Conservation (phyloP, 2,113 vertebrate species). For the Collichthys lucidus region DNA sequence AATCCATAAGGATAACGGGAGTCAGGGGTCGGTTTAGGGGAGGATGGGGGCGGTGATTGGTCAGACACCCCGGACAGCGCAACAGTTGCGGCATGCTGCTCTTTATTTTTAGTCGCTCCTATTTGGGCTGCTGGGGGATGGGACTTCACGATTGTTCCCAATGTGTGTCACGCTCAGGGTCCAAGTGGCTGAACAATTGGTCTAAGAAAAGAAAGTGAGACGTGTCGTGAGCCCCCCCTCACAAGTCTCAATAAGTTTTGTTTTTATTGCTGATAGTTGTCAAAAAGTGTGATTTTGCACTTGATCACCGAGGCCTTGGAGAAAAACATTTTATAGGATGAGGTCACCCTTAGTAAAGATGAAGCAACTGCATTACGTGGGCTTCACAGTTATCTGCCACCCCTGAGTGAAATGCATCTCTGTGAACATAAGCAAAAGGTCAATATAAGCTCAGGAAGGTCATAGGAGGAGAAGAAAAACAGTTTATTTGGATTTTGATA, state of each 20-base stretch:
- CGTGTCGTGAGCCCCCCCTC: not conserved
- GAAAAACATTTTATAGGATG: conserved; percentile 30
- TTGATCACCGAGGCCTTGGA: not conserved
- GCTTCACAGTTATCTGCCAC: conserved; percentile 63
- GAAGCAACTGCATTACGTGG: conserved; percentile 44
- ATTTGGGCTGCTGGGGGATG: conserved; percentile 69
- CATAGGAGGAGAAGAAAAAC: not conserved
- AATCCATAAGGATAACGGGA: conserved; percentile 70
- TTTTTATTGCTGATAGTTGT: not conserved
- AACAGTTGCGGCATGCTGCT: conserved; percentile 72
- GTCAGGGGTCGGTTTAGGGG: conserved; percentile 75
- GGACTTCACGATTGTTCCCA: conserved; percentile 63
- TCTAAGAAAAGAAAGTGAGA: conserved; percentile 76
- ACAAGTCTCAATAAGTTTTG: not conserved
- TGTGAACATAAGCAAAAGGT: conserved; percentile 52
- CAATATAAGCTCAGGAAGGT: conserved; percentile 8
- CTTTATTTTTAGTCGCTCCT: conserved; percentile 86
- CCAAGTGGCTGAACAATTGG: conserved; percentile 65
- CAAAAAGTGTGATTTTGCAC: not conserved
- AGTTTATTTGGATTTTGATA: not conserved
- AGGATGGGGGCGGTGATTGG: conserved; percentile 72
- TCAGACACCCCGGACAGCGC: conserved; percentile 59
- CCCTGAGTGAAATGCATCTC: conserved; percentile 60
- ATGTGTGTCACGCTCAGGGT: conserved; percentile 65
- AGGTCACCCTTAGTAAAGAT: conserved; percentile 49